Conservation (phyloP, 2,888 invertebrate genomes). For the Leptura quadrifasciata region DNA sequence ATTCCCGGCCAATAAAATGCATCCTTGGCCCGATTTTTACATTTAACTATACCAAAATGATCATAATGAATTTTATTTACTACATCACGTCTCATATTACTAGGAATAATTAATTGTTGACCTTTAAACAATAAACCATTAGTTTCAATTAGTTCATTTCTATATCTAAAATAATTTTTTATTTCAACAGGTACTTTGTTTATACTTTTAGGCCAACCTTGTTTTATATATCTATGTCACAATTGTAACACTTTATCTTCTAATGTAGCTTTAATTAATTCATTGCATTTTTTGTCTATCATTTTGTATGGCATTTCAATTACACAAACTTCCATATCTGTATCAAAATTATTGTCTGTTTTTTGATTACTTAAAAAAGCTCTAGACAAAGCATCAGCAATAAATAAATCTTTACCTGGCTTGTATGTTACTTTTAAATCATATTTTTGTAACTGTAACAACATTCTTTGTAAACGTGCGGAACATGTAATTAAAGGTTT, state of each 20-base stretch:
- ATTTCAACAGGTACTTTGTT: slow-evolving; percentile 39
- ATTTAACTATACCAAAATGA: slow-evolving; percentile 50
- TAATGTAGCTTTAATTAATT: slow-evolving; percentile 44
- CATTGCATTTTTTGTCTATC: slow-evolving; percentile 38
- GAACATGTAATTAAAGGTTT: slow-evolving; percentile 1
- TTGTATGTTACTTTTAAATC: slow-evolving; percentile 9
- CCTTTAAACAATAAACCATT: slow-evolving; percentile 44
- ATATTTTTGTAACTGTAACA: slow-evolving; percentile 15
- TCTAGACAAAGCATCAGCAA: slow-evolving; percentile 37
- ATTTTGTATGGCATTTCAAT: slow-evolving; percentile 43
- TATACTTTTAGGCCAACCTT: slow-evolving; percentile 47
- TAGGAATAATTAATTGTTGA: slow-evolving; percentile 44
- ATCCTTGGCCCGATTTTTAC: slow-evolving; percentile 40
- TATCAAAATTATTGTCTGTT: slow-evolving; percentile 37
- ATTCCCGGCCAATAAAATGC: slow-evolving; percentile 51
- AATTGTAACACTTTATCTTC: slow-evolving; percentile 33
- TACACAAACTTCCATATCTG: slow-evolving; percentile 40
- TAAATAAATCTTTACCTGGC: no score
- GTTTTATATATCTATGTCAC: slow-evolving; percentile 33
- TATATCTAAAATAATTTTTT: slow-evolving; percentile 39
- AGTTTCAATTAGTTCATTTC: slow-evolving; percentile 40
- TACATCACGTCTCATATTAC: slow-evolving; percentile 43
- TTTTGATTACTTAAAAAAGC: slow-evolving; percentile 19
- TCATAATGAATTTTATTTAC: slow-evolving; percentile 45
- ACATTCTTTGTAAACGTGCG: slow-evolving; percentile 12